These are phyloP conservation scores for Tenthredo notha DNA, from an alignment of 2,888 invertebrate genomes.

Conservation along the genomic window DNA sequence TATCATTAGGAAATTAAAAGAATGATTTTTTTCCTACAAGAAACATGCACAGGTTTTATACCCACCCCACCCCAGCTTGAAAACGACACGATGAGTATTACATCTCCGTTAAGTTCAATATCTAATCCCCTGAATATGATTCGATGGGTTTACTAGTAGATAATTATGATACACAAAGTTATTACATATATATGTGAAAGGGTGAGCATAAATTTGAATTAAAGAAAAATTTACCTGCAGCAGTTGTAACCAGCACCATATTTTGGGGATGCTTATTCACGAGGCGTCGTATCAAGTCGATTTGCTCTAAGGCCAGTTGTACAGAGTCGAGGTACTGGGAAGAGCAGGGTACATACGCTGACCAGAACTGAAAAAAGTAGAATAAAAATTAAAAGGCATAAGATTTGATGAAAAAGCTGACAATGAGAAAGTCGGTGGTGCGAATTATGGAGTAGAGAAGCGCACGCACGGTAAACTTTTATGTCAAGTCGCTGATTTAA, in stretches of 20 bases:
- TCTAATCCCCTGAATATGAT: neutral
- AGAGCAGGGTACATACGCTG: constrained; percentile 81
- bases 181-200: neutral
- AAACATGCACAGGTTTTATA: neutral
- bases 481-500: constrained; percentile 28
- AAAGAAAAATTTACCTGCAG: constrained; percentile 73
- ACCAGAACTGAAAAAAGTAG: constrained; percentile 81
- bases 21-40: neutral
- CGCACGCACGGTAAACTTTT: constrained; percentile 34
- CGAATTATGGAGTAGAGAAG: constrained; percentile 26
- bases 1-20: neutral
- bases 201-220: neutral
- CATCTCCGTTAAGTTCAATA: neutral
- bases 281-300: constrained; percentile 82
- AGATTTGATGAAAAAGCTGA: neutral
- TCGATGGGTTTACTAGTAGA: neutral
- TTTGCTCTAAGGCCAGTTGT: constrained; percentile 81
- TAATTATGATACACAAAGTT: neutral
- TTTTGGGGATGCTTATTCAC: constrained; percentile 79
- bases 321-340: constrained; percentile 81
- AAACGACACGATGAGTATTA: neutral
- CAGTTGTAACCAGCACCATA: constrained; percentile 78
- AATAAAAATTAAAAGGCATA: constrained; percentile 38
- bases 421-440: neutral
- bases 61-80: neutral